phyloP scores from a whole-genome alignment of 2,113 vertebrate genomes.

The Desmodus rotundus region DNA sequence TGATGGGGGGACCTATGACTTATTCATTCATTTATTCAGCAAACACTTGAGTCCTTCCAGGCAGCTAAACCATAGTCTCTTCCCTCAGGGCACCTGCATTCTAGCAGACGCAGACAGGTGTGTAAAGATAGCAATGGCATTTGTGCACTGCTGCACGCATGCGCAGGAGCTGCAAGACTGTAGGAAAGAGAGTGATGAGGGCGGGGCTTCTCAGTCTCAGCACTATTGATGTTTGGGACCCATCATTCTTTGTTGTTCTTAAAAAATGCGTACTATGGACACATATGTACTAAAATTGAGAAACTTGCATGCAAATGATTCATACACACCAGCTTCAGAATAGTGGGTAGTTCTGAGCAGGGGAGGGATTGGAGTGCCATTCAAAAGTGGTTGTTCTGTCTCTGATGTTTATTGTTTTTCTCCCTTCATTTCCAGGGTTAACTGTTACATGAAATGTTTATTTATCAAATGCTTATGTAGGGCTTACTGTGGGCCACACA shows the following conservation, averaged over 20 bases:
- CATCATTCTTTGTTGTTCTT: neutral
- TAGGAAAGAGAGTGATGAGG: neutral
- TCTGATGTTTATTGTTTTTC: neutral
- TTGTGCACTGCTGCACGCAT: too few relatives aligned
- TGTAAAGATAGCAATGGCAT: accelerated
- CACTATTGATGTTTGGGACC: neutral
- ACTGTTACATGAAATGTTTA: neutral
- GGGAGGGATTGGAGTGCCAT: neutral
- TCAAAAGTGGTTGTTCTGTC: neutral
- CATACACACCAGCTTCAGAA: neutral
- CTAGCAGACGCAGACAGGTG: neutral
- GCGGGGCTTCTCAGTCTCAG: neutral
- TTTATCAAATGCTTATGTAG: neutral
- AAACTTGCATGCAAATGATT: neutral
- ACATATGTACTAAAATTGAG: neutral
- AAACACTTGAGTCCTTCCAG: neutral
- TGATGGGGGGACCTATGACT: neutral
- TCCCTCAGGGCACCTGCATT: neutral
- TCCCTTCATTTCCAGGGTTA: neutral
- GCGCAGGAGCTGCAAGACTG: accelerated
- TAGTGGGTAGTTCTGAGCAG: neutral
- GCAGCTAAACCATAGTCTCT: neutral
- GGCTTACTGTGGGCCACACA: neutral
- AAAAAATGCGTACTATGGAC: neutral
- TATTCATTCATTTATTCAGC: neutral